phyloP scores from a whole-genome alignment of 2,888 invertebrate species.

The Drosophila subsilvestris region DNA sequence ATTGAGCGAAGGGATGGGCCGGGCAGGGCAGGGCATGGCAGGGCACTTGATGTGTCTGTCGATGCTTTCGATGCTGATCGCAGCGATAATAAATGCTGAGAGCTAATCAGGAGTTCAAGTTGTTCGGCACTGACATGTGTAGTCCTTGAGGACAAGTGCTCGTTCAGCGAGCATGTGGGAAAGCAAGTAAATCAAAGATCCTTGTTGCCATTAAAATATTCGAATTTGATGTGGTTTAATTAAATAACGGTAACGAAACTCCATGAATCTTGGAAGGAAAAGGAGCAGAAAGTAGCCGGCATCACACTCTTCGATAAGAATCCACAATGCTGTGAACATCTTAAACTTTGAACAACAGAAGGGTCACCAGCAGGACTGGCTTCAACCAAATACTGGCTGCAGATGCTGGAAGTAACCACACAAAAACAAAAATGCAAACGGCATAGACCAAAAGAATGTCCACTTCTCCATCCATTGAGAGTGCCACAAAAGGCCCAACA shows the following conservation, averaged over 20 bases:
- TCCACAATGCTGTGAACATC: background rate
- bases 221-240: background rate
- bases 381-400: background rate
- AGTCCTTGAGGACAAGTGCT: slow-evolving; percentile 55
- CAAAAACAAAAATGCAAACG: background rate
- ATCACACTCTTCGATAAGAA: background rate
- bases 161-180: slow-evolving; percentile 7
- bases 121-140: slow-evolving; percentile 36
- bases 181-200: background rate
- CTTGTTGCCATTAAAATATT: background rate
- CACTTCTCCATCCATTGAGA: background rate
- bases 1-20: slow-evolving; percentile 47
- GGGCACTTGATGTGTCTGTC: slow-evolving; percentile 53
- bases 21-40: background rate
- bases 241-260: background rate
- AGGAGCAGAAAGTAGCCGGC: background rate
- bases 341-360: background rate
- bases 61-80: slow-evolving; percentile 45
- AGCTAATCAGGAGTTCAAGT: slow-evolving; percentile 62
- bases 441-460: background rate
- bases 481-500: slow-evolving; percentile 1
- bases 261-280: background rate
- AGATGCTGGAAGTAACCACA: background rate
- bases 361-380: background rate
- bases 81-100: slow-evolving; percentile 54